Evolutionary conservation across 2,113 vertebrate genomes (phyloP).

Genomic region (Eleginops maclovinus): DNA sequence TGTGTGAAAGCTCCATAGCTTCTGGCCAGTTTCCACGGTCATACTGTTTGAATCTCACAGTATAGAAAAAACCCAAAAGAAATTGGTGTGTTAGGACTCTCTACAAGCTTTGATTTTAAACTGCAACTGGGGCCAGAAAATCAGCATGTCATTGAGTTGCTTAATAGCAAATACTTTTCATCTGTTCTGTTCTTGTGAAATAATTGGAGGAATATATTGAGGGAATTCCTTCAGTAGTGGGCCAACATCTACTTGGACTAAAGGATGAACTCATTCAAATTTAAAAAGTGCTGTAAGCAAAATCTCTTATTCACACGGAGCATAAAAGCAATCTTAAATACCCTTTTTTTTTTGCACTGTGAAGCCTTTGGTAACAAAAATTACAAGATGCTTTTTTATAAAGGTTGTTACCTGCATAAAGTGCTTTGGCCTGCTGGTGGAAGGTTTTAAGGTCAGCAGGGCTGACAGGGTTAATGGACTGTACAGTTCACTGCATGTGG

Average conservation of each 20-base stretch:
- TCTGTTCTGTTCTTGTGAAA: no score
- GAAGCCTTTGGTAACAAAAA: not conserved
- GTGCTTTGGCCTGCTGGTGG: not conserved
- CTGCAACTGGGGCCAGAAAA: no score
- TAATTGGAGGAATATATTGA: no score
- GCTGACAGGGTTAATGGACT: constrained; percentile 14
- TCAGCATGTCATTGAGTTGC: no score
- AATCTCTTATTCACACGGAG: no score
- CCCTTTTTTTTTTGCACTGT: no score
- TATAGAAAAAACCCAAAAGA: not conserved
- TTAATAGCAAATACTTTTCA: no score
- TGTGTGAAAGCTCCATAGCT: constrained; percentile 3
- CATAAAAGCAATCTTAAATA: no score
- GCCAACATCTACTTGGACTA: no score
- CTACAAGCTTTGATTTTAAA: not conserved
- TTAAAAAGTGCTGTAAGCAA: no score
- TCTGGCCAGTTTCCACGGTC: not conserved
- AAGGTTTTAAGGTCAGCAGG: not conserved
- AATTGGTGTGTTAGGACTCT: not conserved
- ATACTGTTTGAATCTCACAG: not conserved
- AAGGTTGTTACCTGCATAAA: not conserved
- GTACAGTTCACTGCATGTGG: not conserved
- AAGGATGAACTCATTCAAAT: no score
- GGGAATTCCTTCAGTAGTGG: no score
- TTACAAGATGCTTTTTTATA: not conserved